phyloP scores from a whole-genome alignment of 2,113 vertebrate genomes.

The Hydropotes inermis region DNA sequence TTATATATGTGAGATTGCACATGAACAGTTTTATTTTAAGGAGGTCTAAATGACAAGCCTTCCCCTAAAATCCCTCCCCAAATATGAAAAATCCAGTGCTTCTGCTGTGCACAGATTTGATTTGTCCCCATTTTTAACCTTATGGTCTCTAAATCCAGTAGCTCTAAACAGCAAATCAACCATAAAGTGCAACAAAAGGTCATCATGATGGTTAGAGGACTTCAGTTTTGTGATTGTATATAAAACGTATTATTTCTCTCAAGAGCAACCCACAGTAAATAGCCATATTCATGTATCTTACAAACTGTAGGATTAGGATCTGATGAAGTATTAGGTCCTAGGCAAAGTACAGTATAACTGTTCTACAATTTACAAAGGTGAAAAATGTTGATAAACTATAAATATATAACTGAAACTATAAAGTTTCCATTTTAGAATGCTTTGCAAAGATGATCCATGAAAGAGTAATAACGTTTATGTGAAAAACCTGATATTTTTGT shows the following conservation, averaged over 20 bases:
- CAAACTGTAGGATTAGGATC: slow-evolving; percentile 56
- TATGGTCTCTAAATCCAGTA: background rate
- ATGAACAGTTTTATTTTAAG: background rate
- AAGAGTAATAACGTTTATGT: background rate
- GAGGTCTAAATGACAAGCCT: background rate
- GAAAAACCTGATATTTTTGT: slow-evolving; percentile 15
- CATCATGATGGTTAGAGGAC: slow-evolving; percentile 17
- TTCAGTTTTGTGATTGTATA: slow-evolving; percentile 28
- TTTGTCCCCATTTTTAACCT: background rate
- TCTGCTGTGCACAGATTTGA: background rate
- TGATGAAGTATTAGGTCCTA: slow-evolving; percentile 44
- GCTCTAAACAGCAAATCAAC: slow-evolving; percentile 9
- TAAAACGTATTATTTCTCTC: background rate
- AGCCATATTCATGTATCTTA: background rate
- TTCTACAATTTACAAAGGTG: slow-evolving; percentile 52
- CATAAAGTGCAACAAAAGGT: slow-evolving; percentile 13
- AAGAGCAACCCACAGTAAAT: background rate
- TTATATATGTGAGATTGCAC: background rate
- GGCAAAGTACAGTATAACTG: slow-evolving; percentile 22
- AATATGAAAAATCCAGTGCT: background rate
- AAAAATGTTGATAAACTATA: slow-evolving; percentile 47
- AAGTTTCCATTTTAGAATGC: slow-evolving; percentile 11
- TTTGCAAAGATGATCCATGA: slow-evolving; percentile 25
- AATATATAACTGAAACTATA: slow-evolving; percentile 23
- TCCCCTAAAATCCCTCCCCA: background rate